Percentiles rank a stretch among this genome's conserved stretches.
Evolutionary conservation across 2,888 invertebrate genomes (phyloP).

Genomic region (Drosophila meridiana): DNA sequence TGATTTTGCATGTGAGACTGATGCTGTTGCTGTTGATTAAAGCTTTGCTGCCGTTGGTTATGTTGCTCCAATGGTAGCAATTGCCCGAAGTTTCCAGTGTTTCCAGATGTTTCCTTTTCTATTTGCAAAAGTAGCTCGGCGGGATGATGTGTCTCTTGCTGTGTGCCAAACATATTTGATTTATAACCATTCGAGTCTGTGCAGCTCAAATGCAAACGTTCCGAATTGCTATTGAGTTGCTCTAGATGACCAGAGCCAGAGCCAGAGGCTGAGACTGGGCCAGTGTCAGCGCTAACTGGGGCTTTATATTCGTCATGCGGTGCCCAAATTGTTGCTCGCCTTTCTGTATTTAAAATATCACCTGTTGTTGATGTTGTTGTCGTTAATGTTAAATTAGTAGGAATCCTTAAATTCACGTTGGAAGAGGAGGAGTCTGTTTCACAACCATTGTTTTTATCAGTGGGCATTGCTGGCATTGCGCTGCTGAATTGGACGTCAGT

Average conservation of each 20-base stretch:
- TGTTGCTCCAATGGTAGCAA: slow-evolving; percentile 58
- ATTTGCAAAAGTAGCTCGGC: slow-evolving; percentile 60
- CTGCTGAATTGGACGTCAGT: slow-evolving; percentile 29
- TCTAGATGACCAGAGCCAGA: background rate
- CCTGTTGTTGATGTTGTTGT: slow-evolving; percentile 45
- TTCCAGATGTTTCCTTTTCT: slow-evolving; percentile 44
- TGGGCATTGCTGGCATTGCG: slow-evolving; percentile 32
- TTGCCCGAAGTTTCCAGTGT: slow-evolving; percentile 43
- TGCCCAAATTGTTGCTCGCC: slow-evolving; percentile 57
- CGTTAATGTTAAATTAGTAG: slow-evolving; percentile 65
- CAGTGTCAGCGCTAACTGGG: background rate
- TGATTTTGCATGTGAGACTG: slow-evolving; percentile 38
- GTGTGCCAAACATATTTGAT: slow-evolving; percentile 33
- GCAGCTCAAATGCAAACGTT: slow-evolving; percentile 24
- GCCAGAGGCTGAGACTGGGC: background rate
- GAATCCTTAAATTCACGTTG: slow-evolving; percentile 62
- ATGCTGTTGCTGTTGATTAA: slow-evolving; percentile 54
- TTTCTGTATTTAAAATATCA: slow-evolving; percentile 50
- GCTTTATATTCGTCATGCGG: slow-evolving; percentile 58
- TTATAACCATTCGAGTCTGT: slow-evolving; percentile 15
- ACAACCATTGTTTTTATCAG: slow-evolving; percentile 73
- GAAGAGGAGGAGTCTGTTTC: slow-evolving; percentile 69
- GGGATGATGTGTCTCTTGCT: slow-evolving; percentile 33
- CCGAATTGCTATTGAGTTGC: slow-evolving; percentile 15
- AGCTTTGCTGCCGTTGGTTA: slow-evolving; percentile 45